Evolutionary conservation across 2,113 vertebrate genomes (phyloP).

Genomic region (sheep (Ovis aries)): DNA sequence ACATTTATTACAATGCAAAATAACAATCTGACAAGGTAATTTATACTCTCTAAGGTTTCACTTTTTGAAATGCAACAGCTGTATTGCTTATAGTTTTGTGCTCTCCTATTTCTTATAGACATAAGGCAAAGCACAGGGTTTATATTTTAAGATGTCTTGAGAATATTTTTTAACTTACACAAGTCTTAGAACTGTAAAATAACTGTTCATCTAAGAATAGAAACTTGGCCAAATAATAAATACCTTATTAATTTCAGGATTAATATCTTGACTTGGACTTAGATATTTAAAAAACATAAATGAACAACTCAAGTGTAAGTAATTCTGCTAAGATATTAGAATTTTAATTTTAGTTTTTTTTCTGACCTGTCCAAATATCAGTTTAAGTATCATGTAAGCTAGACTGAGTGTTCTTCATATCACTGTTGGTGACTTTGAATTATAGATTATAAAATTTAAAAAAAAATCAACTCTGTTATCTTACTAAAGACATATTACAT

Average conservation of each 20-base stretch:
- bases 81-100: neutral
- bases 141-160: neutral
- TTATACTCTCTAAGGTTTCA: neutral
- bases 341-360: neutral
- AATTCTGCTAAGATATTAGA: neutral
- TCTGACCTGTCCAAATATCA: neutral
- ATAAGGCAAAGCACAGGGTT: neutral
- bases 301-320: neutral
- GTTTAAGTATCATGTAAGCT: neutral
- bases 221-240: neutral
- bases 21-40: neutral
- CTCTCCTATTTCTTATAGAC: neutral
- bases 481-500: neutral
- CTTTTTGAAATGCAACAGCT: neutral
- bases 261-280: neutral
- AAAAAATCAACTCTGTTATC: neutral
- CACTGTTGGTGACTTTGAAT: neutral
- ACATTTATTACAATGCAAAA: neutral
- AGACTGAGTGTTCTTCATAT: neutral
- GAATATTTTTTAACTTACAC: neutral
- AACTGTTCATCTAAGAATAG: neutral
- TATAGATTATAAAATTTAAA: neutral
- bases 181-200: neutral
- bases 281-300: neutral
- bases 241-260: neutral